These are phyloP conservation scores for Branchinecta lynchi DNA, from an alignment of 1,140 invertebrate genomes.

Conservation along the genomic window DNA sequence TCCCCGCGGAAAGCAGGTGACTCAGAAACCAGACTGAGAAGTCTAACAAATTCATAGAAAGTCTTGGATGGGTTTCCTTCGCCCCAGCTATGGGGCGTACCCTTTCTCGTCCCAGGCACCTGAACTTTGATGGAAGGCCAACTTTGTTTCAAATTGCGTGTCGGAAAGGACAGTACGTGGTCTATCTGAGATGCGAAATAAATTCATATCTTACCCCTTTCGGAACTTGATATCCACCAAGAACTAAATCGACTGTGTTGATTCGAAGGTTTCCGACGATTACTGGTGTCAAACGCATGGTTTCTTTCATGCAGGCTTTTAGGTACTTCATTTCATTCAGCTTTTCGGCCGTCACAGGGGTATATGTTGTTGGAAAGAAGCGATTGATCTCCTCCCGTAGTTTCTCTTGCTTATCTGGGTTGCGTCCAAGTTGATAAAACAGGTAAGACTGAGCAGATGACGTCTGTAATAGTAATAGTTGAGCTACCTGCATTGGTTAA, in stretches of 20 bases:
- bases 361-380: constrained; percentile 24
- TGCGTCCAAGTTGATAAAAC: constrained; percentile 44
- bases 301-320: constrained; percentile 67
- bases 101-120: too few relatives aligned
- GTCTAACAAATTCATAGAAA: too few relatives aligned
- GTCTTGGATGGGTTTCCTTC: too few relatives aligned
- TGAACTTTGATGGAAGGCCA: too few relatives aligned
- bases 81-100: too few relatives aligned
- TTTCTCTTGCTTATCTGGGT: constrained; percentile 34
- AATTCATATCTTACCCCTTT: constrained; percentile 38
- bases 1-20: too few relatives aligned
- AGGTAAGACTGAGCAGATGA: constrained; percentile 40
- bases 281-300: constrained; percentile 39
- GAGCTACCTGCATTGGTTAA: not conserved
- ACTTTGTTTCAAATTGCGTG: too few relatives aligned
- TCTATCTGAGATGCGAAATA: constrained; percentile 15
- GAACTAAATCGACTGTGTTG: constrained; percentile 25
- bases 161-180: too few relatives aligned
- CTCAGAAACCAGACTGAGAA: too few relatives aligned
- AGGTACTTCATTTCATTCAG: constrained; percentile 52
- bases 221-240: constrained; percentile 33
- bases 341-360: constrained; percentile 39
- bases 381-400: constrained; percentile 34
- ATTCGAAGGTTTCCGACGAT: constrained; percentile 27
- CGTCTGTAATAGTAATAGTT: constrained; percentile 33